These are phyloP conservation scores for Drosophila busckii DNA, from an alignment of 1,140 invertebrate species.

Conservation along the genomic window DNA sequence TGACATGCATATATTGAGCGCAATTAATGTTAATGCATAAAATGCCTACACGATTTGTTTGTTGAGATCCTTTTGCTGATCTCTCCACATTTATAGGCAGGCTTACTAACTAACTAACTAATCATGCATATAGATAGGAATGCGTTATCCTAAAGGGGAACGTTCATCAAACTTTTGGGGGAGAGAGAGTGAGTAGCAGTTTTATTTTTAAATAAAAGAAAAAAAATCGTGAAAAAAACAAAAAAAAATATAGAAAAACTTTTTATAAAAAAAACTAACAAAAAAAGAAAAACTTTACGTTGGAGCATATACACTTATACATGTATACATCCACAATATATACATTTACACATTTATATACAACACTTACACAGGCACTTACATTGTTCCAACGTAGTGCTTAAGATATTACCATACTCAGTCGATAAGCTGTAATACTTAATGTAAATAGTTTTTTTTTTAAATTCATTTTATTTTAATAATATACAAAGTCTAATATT, in stretches of 20 bases:
- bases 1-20: slow-evolving; percentile 7
- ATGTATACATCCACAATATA: slow-evolving; percentile 2
- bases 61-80: slow-evolving; percentile 30
- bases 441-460: slow-evolving; percentile 66
- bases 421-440: slow-evolving; percentile 53
- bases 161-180: no score
- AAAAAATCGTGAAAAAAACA: no score
- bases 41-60: slow-evolving; percentile 28
- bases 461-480: slow-evolving; percentile 35
- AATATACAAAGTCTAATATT: slow-evolving; percentile 20
- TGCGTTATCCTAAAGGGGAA: no score
- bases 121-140: no score
- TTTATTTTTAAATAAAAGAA: no score
- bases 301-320: no score
- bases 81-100: slow-evolving; percentile 25
- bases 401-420: slow-evolving; percentile 74
- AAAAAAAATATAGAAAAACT: no score
- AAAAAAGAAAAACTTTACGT: no score
- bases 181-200: no score
- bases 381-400: slow-evolving; percentile 38
- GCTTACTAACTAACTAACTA: slow-evolving; percentile 19
- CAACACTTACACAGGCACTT: slow-evolving; percentile 2
- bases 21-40: slow-evolving; percentile 7
- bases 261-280: no score
- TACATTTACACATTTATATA: slow-evolving; percentile 14